These are phyloP conservation scores for Drosophila villosipedis DNA, from an alignment of 2,888 invertebrate genomes.

Conservation along the genomic window DNA sequence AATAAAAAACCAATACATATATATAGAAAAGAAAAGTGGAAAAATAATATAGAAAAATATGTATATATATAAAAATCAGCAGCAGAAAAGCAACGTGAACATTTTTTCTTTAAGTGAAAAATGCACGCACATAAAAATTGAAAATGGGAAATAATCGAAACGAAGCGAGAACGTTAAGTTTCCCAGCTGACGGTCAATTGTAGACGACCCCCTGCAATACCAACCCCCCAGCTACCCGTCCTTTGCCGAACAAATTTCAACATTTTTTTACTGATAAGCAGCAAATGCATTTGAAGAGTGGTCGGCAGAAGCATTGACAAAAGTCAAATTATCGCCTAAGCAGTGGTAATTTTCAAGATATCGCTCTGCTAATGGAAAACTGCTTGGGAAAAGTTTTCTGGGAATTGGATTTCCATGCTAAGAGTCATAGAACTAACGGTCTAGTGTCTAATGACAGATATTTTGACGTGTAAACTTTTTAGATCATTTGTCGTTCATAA, in stretches of 20 bases:
- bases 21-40: slow-evolving; percentile 2
- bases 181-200: slow-evolving; percentile 38
- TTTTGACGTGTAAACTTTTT: neutral
- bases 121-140: slow-evolving; percentile 46
- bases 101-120: slow-evolving; percentile 48
- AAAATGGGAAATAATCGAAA: slow-evolving; percentile 35
- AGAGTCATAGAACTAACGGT: neutral
- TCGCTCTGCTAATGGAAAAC: slow-evolving; percentile 24
- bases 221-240: neutral
- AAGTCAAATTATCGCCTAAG: slow-evolving; percentile 24
- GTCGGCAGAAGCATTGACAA: slow-evolving; percentile 28
- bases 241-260: neutral
- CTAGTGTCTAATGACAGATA: neutral
- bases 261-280: slow-evolving; percentile 37
- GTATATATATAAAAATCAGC: neutral
- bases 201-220: slow-evolving; percentile 4
- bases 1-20: slow-evolving; percentile 32
- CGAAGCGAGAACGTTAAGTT: slow-evolving; percentile 35
- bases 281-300: slow-evolving; percentile 34
- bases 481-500: neutral
- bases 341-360: slow-evolving; percentile 21
- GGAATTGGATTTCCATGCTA: neutral
- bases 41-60: slow-evolving; percentile 9
- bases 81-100: slow-evolving; percentile 27
- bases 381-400: neutral